Evolutionary conservation across 1,140 invertebrate genomes (phyloP), one percentile per base, ranked within the genome.

Genomic region (Pogonognathellus flavescens): DNA sequence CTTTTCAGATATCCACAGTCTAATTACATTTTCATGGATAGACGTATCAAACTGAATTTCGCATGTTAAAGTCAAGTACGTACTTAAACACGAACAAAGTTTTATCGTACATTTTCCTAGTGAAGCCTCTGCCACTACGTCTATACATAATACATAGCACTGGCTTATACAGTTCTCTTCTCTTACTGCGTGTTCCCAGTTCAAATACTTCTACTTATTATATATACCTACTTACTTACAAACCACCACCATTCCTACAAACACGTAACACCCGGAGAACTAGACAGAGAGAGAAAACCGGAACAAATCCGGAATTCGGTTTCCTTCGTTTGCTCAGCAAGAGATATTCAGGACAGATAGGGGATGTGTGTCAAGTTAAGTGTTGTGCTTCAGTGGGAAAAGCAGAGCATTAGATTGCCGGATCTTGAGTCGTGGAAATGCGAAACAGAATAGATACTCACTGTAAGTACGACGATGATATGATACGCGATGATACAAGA

Each of bases 331-430:
- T 70, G 22, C 16, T 18, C 16, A 18, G 59, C 14, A n/a, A 16
- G 5, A 18, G 70, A 76, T 76, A 76, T 76, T 76, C 31, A 72
- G 11, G 13, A 9, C 14, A 41, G 11, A 31, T 41, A 70, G 14
- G 66, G 70, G 70, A 76, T 76, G 31, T 76, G 70, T 76, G 70
- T 76, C 70, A 76, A 76, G 16, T 76, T 76, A 76, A 76, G 70
- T 76, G 70, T 76, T 76, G 70, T 49, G 70, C 70, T 76, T 76
- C 70, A 76, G 25, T 76, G 70, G 70, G 70, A 50, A 76, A 76
- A 76, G 70, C 41, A 76, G 70, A 41, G 70, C 70, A 76, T 49
- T 76, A 76, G 70, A 76, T 76, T 76, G 70, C 70, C 31, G 31
- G 25, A 76, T 76, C 70, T 76, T 76, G 70, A 76, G 49, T n/a